These are phyloP conservation scores for Erannis defoliaria DNA, from an alignment of 2,888 invertebrate genomes.

Conservation along the genomic window DNA sequence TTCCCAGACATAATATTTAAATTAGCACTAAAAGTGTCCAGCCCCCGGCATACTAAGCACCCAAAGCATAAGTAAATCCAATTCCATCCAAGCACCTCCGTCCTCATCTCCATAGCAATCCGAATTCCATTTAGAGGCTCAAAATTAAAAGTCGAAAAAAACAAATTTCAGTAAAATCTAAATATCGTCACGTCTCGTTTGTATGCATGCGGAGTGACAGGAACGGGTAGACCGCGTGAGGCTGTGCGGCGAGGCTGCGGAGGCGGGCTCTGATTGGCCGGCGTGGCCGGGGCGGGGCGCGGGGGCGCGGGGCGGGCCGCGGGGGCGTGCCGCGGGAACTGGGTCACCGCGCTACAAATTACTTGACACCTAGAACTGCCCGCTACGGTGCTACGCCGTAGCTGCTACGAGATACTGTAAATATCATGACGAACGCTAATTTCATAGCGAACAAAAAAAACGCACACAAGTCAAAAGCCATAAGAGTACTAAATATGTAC, in stretches of 20 bases:
- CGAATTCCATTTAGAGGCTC: constrained; percentile 33
- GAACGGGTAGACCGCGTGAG: constrained; percentile 64
- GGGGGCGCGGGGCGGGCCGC: constrained; percentile 24
- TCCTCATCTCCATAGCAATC: constrained; percentile 28
- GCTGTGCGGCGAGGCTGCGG: constrained; percentile 33
- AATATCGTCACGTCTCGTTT: constrained; percentile 42
- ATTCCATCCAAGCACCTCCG: background rate
- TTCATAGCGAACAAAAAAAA: too few relatives aligned
- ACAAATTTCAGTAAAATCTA: constrained; percentile 35
- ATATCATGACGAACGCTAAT: too few relatives aligned
- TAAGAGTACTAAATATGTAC: too few relatives aligned
- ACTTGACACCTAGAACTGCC: constrained; percentile 64
- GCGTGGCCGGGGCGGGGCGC: constrained; percentile 36
- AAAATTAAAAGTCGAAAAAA: constrained; percentile 32
- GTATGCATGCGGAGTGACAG: constrained; percentile 63
- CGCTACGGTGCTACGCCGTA: constrained; percentile 70
- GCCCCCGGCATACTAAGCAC: background rate
- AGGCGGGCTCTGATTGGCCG: constrained; percentile 79
- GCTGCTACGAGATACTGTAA: too few relatives aligned
- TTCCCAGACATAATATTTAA: background rate
- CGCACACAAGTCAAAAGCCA: too few relatives aligned
- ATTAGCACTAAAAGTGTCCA: background rate
- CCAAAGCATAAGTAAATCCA: background rate
- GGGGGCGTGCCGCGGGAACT: constrained; percentile 73
- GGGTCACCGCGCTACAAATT: constrained; percentile 63